Conservation (phyloP, 2,888 invertebrate genomes). For the Schizotus pectinicornis region DNA sequence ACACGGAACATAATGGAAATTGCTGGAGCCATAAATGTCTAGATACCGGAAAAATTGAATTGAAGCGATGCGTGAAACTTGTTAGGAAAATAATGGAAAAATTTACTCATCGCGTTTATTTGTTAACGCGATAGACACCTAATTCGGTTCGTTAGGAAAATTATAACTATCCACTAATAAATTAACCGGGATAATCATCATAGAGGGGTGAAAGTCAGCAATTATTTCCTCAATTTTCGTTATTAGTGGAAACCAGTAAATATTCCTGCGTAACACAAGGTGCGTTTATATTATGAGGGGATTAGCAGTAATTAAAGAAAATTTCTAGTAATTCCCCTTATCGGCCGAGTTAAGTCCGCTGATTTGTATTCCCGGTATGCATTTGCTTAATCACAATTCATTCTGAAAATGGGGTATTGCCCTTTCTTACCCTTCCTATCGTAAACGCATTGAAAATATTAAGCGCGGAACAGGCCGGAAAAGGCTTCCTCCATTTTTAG, state of each 20-base stretch:
- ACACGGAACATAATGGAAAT: conserved; percentile 31
- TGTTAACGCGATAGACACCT: conserved; percentile 13
- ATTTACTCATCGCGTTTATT: conserved; percentile 11
- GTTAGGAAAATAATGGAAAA: conserved; percentile 28
- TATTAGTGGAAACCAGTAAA: too few relatives aligned
- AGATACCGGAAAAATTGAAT: conserved; percentile 31
- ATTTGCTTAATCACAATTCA: conserved; percentile 22
- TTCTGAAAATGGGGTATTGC: conserved; percentile 1
- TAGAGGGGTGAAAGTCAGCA: too few relatives aligned
- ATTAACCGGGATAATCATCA: neutral
- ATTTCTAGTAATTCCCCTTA: neutral
- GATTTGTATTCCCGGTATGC: conserved; percentile 25
- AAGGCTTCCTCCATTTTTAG: neutral
- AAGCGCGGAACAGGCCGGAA: neutral
- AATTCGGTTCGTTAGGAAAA: conserved; percentile 9
- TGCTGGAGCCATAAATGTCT: conserved; percentile 29
- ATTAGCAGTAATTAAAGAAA: too few relatives aligned
- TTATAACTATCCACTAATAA: conserved; percentile 12
- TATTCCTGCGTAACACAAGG: too few relatives aligned
- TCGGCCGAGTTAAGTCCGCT: conserved; percentile 12
- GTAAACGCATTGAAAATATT: neutral
- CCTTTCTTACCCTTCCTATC: neutral
- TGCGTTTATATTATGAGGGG: too few relatives aligned
- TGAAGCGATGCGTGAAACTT: conserved; percentile 29
- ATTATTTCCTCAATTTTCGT: too few relatives aligned